Evolutionary conservation across 1,140 invertebrate species (phyloP), one percentile per base, ranked within the genome.

Genomic region (Andricus grossulariae): DNA sequence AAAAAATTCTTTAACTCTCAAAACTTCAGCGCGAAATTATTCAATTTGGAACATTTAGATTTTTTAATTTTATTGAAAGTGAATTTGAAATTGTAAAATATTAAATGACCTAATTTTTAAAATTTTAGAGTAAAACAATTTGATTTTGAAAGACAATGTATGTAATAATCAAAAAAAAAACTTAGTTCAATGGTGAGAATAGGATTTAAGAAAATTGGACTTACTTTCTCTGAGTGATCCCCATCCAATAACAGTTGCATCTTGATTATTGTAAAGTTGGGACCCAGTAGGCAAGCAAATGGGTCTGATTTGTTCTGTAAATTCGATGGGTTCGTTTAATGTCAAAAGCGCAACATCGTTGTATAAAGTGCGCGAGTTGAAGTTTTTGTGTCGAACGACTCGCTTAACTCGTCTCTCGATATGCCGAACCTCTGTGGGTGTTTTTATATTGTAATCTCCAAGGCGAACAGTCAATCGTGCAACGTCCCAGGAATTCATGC

Each of bases 401-500:
- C 96, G 93, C 83, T 96, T 96, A 12, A 97, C 96, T 85, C 94
- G 93, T 82, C 94, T 94, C 75, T 96, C 95, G 32, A 97, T 87
- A 84, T 97, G 96, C 74, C 93, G 92, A 10, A 94, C 94, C 89
- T 97, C 96, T 2, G 92, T 92, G 84, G 93, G 93, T 0, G 93
- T 94, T 82, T 94, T 94, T 19, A 97, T 96, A 81, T 97, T 96
- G 86, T 97, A 93, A 85, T 97, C 96, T 0, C 96, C 96, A 13
- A 97, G 91, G 74, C 95, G 93, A 1, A 96, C 95, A 3, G 95
- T 96, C 21, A 98, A 84, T 73, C 95, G 93, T 0, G 96, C 95
- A 0, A 97, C 96, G 88, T 97, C 96, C 94, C 95, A 96, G 1
- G 95, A 96, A 66, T 94, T 97, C 96, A 98, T 97, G 75, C 97